Conservation (phyloP, 2,113 vertebrate genomes). For the Gyps fulvus region DNA sequence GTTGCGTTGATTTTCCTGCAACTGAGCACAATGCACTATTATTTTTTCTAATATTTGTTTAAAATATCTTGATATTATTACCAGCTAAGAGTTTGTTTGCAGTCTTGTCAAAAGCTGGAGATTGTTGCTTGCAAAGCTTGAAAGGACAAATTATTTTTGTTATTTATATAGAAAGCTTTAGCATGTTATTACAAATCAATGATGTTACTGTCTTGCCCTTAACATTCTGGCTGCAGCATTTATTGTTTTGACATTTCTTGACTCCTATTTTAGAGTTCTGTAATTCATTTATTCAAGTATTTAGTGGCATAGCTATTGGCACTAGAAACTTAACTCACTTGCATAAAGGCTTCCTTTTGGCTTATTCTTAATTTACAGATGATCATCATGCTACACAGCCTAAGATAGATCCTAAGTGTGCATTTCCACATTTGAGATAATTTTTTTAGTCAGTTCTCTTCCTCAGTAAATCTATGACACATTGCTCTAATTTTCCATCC, state of each 20-base stretch:
- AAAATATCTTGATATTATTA: neutral
- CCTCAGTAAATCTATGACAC: neutral
- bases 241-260: neutral
- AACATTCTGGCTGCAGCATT: neutral
- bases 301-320: neutral
- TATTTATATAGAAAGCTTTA: neutral
- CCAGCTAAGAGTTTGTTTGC: neutral
- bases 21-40: neutral
- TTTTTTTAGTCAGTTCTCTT: neutral
- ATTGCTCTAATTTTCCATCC: neutral
- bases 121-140: neutral
- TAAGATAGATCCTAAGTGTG: neutral
- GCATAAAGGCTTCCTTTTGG: neutral
- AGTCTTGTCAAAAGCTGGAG: neutral
- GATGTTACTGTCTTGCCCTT: neutral
- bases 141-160: neutral
- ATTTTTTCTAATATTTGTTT: neutral
- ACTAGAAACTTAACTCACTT: neutral
- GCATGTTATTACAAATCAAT: neutral
- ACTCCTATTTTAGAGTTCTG: neutral
- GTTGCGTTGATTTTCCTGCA: neutral
- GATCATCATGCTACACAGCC: neutral
- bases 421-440: neutral
- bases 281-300: neutral
- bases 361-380: neutral